These are phyloP conservation scores for Melitaea athalia DNA, from an alignment of 2,888 invertebrate species.

Conservation along the genomic window DNA sequence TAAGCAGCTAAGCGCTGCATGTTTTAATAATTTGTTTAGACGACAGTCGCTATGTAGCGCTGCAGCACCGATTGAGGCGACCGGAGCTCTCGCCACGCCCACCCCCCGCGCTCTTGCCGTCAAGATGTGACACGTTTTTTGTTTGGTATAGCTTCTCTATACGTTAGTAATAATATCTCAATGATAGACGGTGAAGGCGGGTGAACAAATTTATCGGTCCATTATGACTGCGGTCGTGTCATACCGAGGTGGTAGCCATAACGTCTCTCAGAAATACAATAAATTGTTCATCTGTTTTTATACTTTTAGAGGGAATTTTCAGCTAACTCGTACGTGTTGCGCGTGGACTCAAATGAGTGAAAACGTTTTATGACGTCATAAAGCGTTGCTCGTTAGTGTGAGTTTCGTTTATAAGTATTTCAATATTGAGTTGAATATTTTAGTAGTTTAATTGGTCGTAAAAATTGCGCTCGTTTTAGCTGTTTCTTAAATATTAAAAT, in stretches of 20 bases:
- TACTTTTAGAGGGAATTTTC: slow-evolving; percentile 12
- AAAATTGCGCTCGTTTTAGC: neutral
- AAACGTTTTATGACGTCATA: slow-evolving; percentile 1
- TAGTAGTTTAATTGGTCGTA: neutral
- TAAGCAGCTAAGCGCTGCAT: too few relatives aligned
- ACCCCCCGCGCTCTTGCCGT: too few relatives aligned
- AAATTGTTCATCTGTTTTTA: slow-evolving; percentile 24
- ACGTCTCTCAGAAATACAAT: slow-evolving; percentile 26
- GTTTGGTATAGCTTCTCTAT: too few relatives aligned
- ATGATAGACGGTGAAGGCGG: too few relatives aligned
- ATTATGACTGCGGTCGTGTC: slow-evolving; percentile 50
- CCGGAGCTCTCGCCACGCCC: too few relatives aligned
- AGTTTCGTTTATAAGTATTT: neutral
- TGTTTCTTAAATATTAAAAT: neutral
- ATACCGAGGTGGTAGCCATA: slow-evolving; percentile 35
- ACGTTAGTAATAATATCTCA: too few relatives aligned
- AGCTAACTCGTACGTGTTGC: neutral
- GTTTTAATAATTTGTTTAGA: too few relatives aligned
- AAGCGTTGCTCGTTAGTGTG: neutral
- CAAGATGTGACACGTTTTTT: too few relatives aligned
- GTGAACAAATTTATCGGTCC: slow-evolving; percentile 54
- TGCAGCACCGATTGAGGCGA: too few relatives aligned
- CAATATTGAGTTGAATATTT: too few relatives aligned
- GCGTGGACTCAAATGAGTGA: neutral
- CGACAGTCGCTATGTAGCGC: too few relatives aligned